Percentiles rank a stretch among this genome's conserved stretches.
Conservation (phyloP, 2,113 vertebrate genomes). For the Mustelus asterias region DNA sequence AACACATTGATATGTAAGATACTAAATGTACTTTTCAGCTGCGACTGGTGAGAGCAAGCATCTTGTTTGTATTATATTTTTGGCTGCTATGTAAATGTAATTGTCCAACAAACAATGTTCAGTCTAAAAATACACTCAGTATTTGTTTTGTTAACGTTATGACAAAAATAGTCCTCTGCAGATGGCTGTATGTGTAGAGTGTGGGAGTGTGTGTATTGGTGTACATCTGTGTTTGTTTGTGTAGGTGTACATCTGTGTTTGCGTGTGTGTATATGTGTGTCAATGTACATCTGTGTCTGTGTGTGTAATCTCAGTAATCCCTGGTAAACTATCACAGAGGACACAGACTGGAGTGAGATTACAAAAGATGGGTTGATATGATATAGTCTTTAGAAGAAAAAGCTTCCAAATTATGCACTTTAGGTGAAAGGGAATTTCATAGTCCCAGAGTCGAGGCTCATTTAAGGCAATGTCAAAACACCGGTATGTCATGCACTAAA, state of each 20-base stretch:
- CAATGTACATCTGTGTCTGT: neutral
- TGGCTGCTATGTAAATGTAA: neutral
- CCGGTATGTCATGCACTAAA: neutral
- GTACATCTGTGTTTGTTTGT: neutral
- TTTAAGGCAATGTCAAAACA: conserved; percentile 6
- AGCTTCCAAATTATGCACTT: neutral
- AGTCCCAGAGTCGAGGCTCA: neutral
- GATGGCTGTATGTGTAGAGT: neutral
- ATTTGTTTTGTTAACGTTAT: conserved; percentile 11
- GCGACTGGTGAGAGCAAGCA: conserved; percentile 11
- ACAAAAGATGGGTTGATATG: neutral
- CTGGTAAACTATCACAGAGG: neutral
- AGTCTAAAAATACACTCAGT: conserved; percentile 27
- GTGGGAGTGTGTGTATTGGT: neutral
- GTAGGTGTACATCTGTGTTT: neutral
- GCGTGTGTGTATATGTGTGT: neutral
- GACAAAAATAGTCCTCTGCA: conserved; percentile 15
- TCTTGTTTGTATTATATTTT: conserved; percentile 27
- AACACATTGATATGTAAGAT: neutral
- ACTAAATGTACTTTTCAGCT: neutral
- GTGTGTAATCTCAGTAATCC: neutral
- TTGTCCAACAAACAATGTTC: neutral
- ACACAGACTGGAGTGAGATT: too few species aligned
- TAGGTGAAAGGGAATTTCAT: neutral
- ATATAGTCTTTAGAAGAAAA: neutral